A percentile compares a stretch with the other conserved stretches of the same genome.
These are phyloP conservation scores for Gracilinanus agilis DNA, from an alignment of 2,113 vertebrate species.

Conservation along the genomic window DNA sequence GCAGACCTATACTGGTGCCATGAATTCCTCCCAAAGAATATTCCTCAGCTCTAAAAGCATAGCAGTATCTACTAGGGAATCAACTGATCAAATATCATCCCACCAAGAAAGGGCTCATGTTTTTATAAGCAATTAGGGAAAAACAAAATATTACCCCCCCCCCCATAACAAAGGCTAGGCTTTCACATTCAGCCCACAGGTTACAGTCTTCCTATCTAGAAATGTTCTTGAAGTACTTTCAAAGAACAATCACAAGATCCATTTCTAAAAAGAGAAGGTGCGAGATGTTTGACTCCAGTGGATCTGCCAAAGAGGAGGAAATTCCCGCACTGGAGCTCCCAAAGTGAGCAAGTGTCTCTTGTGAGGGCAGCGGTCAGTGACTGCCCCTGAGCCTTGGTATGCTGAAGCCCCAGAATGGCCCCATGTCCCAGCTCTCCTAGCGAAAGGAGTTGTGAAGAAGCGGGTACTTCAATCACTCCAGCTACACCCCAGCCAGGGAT, in stretches of 20 bases:
- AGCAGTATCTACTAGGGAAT: neutral
- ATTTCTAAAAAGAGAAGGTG: neutral
- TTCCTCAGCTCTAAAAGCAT: neutral
- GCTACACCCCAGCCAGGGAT: slow-evolving; percentile 11
- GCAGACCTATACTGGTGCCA: neutral
- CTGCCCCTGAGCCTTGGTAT: fast-evolving
- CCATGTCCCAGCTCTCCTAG: fast-evolving
- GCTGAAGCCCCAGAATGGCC: neutral
- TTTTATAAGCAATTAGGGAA: too few relatives aligned
- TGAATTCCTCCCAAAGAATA: neutral
- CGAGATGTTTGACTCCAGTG: neutral
- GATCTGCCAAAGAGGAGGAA: neutral
- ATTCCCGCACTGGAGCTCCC: neutral
- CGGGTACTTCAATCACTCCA: neutral
- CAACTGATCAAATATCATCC: neutral
- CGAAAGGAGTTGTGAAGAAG: neutral
- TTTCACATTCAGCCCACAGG: neutral
- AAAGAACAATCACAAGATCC: neutral
- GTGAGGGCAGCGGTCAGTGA: slow-evolving; percentile 27
- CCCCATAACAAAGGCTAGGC: neutral
- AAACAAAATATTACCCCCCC: too few relatives aligned
- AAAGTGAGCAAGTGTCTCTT: neutral
- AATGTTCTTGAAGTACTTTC: neutral
- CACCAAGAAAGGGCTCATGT: neutral
- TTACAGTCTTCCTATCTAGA: neutral